Evolutionary conservation across 2,888 invertebrate genomes (phyloP), one percentile per base, ranked within the genome.

Genomic region (Xylophagus ater): DNA sequence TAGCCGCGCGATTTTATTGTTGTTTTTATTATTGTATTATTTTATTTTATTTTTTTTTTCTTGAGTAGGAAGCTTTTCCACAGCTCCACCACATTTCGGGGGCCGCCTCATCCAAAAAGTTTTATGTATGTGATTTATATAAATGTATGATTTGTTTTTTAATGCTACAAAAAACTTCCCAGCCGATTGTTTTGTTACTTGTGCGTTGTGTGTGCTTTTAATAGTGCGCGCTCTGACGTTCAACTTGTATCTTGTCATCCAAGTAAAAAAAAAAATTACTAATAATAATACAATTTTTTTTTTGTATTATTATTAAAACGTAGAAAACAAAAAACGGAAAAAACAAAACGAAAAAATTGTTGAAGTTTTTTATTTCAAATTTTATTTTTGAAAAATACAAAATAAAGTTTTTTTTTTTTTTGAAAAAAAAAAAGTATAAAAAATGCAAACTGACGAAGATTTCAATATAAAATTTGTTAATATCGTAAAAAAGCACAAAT

Each of bases 381-480:
- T 18, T 17, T 17, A 10, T 17, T 30, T 23, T 23, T 23, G 6
- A 26, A 26, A 14, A 26, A 9, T 26, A 13, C 14, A 14, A 13
- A n/a, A n/a, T n/a, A n/a, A n/a, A n/a, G n/a, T n/a, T n/a, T n/a
- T n/a, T n/a, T n/a, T n/a, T n/a, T n/a, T n/a, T n/a, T n/a, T n/a
- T n/a, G 20, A 25, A 34, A 8, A 36, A 23, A 3, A 3, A 14
- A 28, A 10, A 10, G 17, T 9, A 14, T 14, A 8, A 17, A 34
- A 38, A 42, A 68, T 68, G 67, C 64, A 59, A 47, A 66, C 68
- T 45, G 65, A 65, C 47, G 65, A 66, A 45, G 59, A 62, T 42
- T 57, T 65, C 41, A 66, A 68, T 56, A 62, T 63, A 28, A 56
- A 60, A 30, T 70, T 70, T 47, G 69, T 70, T 45, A 66, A 67